phyloP scores from a whole-genome alignment of 2,113 vertebrate genomes.

The Pygoscelis antarcticus region DNA sequence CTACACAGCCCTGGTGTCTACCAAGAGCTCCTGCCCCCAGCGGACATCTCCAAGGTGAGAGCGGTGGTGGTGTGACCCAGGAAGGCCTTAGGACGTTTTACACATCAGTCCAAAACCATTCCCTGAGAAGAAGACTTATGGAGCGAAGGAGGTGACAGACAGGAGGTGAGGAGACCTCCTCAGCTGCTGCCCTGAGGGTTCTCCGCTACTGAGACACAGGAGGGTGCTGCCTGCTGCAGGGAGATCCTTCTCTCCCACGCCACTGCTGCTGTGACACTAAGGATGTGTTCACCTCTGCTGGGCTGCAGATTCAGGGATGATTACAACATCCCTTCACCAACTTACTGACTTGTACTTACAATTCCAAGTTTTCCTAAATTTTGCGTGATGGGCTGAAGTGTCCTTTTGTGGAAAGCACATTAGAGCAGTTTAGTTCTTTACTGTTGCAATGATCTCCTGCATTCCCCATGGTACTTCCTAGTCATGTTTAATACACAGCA shows the following conservation, averaged over 20 bases:
- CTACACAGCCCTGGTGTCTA: neutral
- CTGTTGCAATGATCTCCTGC: neutral
- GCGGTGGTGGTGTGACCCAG: accelerated
- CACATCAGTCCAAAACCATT: neutral
- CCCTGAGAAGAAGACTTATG: neutral
- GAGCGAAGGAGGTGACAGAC: neutral
- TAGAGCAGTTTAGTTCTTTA: neutral
- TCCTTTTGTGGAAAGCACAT: neutral
- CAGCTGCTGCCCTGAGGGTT: neutral
- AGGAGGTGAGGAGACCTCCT: neutral
- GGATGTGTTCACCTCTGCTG: neutral
- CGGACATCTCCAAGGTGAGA: neutral
- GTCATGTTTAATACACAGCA: neutral
- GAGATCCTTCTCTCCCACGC: neutral
- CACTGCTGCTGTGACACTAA: accelerated
- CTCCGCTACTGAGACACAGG: neutral
- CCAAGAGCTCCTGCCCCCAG: neutral
- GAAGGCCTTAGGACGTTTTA: neutral
- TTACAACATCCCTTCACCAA: neutral
- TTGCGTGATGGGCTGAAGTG: neutral
- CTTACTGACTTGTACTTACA: neutral
- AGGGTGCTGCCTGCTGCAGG: neutral
- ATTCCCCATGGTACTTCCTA: neutral
- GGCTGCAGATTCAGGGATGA: neutral
- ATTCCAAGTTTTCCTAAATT: neutral